These are phyloP conservation scores for Amblyjoppa proteus DNA, from an alignment of 2,888 invertebrate genomes.

Conservation along the genomic window DNA sequence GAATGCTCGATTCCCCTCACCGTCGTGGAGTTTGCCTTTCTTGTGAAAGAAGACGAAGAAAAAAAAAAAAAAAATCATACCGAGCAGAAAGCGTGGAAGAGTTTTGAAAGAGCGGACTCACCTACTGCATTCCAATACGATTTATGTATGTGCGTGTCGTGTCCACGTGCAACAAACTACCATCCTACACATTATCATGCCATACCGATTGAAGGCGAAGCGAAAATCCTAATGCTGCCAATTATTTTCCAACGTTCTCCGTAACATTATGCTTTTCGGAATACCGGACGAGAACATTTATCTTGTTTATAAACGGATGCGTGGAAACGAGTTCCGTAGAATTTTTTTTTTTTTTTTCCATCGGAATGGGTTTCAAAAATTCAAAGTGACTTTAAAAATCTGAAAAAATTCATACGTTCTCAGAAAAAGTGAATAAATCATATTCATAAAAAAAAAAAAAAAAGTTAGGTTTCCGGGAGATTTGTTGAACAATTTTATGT, in stretches of 20 bases:
- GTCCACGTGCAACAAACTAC: background rate
- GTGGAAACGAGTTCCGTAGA: too few relatives aligned
- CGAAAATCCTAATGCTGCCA: constrained; percentile 37
- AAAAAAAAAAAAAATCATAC: constrained; percentile 7
- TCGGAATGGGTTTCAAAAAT: too few relatives aligned
- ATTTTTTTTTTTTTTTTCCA: too few relatives aligned
- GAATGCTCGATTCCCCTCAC: constrained; percentile 9
- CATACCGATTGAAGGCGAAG: constrained; percentile 9
- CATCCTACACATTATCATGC: constrained; percentile 13
- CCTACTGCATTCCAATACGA: constrained; percentile 40
- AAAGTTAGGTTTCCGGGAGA: too few relatives aligned
- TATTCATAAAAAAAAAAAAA: too few relatives aligned
- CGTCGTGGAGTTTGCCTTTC: constrained; percentile 14
- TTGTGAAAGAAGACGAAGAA: constrained; percentile 31
- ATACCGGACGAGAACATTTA: constrained; percentile 31
- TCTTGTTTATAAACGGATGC: constrained; percentile 7
- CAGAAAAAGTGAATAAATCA: too few relatives aligned
- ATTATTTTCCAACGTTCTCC: constrained; percentile 52
- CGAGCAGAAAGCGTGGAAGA: constrained; percentile 62
- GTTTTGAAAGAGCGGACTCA: constrained; percentile 56
- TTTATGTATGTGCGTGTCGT: constrained; percentile 14
- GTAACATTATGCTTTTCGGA: constrained; percentile 2
- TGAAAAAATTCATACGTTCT: too few relatives aligned
- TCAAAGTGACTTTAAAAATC: too few relatives aligned
- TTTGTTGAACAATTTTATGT: too few relatives aligned